Evolutionary conservation across 2,797 vertebrate genomes (phyloP), one percentile per base, ranked within the genome.

Genomic region (Chelmon rostratus): DNA sequence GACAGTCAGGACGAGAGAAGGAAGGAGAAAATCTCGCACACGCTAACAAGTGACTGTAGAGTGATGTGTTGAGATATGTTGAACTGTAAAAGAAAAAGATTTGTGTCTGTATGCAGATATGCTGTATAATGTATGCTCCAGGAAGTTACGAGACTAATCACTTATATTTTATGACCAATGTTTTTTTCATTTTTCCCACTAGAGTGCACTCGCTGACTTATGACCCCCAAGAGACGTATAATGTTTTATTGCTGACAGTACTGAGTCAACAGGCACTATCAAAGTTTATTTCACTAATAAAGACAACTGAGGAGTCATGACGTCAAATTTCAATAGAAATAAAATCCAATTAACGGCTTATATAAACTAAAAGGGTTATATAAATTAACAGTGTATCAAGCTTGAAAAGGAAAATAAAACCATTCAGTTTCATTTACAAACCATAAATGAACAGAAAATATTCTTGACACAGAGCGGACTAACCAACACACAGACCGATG

Each of bases 251-350:
- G 68, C 59, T 59, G 44, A 58, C 35, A 35, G 50, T 25, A 44
- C 11, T 59, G 23, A 63, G 37, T 74, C 19, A 37, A 53, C 49
- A 31, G 15, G 31, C 23, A 52, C 47, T 35, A 58, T 35, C 53
- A 21, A 44, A 16, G 53, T 67, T 78, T 64, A 65, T 75, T 33
- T 25, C 21, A 52, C 49, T 47, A 28, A 28, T 56, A 53, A 53
- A 46, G 23, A 62, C 19, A 38, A 63, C 0, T 1, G 19, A 57
- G 7, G 47, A 53, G 23, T 25, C 10, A 2, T 68, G 42, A 49
- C 5, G 3, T 37, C 31, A 58, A 46, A 33, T 49, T 58, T 52
- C 1, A n/a, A 11, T n/a, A 11, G 35, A 19, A 69, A 61, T 18
- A 4, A 37, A 54, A 47, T 73, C 3, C 4, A 49, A 50, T 72